Percentiles rank a stretch among this genome's conserved stretches.
Evolutionary conservation across 2,113 vertebrate genomes (phyloP).

Genomic region (Bucco capensis): DNA sequence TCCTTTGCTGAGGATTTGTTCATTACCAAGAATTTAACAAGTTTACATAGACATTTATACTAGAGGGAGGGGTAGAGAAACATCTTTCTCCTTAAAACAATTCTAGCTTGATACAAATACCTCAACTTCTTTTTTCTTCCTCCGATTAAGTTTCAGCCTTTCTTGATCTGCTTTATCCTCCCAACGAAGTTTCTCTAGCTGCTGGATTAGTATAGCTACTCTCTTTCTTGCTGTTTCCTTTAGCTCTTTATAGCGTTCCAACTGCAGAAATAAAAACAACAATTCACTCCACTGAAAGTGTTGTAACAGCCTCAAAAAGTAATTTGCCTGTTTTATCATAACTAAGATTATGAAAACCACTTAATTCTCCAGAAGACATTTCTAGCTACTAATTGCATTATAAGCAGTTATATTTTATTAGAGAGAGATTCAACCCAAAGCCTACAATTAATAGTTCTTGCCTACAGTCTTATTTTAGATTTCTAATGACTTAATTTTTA

Average conservation of each 20-base stretch:
- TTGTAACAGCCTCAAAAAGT: background rate
- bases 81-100: background rate
- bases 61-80: background rate
- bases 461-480: background rate
- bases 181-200: slow-evolving; percentile 83
- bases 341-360: background rate
- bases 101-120: slow-evolving; percentile 62
- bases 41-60: background rate
- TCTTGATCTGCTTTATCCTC: slow-evolving; percentile 82
- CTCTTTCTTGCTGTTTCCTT: slow-evolving; percentile 83
- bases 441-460: background rate
- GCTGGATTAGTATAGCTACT: slow-evolving; percentile 78
- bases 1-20: background rate
- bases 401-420: background rate
- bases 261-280: slow-evolving; percentile 60
- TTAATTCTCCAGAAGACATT: background rate
- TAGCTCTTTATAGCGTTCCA: slow-evolving; percentile 82
- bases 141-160: slow-evolving; percentile 80
- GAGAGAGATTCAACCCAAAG: background rate
- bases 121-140: slow-evolving; percentile 82
- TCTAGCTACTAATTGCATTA: background rate
- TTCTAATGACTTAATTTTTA: background rate
- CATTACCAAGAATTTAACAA: background rate
- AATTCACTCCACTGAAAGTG: background rate
- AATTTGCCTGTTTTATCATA: background rate